Conservation (phyloP, 2,888 invertebrate genomes). For the Nomada fabriciana region DNA sequence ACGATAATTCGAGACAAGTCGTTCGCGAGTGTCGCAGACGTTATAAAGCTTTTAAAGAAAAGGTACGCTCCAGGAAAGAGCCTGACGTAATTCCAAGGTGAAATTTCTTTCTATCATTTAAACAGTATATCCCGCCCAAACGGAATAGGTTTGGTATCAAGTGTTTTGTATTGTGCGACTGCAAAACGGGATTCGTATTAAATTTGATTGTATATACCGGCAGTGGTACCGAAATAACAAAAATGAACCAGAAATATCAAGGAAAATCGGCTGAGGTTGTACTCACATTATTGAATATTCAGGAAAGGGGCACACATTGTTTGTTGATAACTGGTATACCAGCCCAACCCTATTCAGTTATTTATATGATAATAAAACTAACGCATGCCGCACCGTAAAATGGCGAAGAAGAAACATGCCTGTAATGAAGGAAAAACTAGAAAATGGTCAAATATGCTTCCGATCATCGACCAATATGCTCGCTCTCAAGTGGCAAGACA, state of each 20-base stretch:
- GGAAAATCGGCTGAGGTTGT: neutral
- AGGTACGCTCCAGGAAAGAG: too few relatives aligned
- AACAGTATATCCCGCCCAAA: neutral
- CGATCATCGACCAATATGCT: neutral
- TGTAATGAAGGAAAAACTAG: neutral
- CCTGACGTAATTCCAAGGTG: too few relatives aligned
- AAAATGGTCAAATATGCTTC: neutral
- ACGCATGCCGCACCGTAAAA: too few relatives aligned
- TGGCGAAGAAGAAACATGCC: too few relatives aligned
- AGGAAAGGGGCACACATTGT: neutral
- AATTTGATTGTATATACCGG: neutral
- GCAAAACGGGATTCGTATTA: neutral
- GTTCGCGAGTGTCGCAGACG: too few relatives aligned
- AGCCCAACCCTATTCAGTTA: neutral
- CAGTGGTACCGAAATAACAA: neutral
- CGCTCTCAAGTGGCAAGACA: constrained; percentile 6
- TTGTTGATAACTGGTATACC: neutral
- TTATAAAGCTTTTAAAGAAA: too few relatives aligned
- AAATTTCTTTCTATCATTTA: too few relatives aligned
- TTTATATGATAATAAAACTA: too few relatives aligned
- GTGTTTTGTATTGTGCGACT: neutral
- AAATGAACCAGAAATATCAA: neutral
- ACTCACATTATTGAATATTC: neutral
- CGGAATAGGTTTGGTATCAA: neutral
- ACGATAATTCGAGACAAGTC: too few relatives aligned